A percentile compares a stretch with the other conserved stretches of the same genome.
phyloP scores from a whole-genome alignment of 2,888 invertebrate species.

The Spicauda simplicius region DNA sequence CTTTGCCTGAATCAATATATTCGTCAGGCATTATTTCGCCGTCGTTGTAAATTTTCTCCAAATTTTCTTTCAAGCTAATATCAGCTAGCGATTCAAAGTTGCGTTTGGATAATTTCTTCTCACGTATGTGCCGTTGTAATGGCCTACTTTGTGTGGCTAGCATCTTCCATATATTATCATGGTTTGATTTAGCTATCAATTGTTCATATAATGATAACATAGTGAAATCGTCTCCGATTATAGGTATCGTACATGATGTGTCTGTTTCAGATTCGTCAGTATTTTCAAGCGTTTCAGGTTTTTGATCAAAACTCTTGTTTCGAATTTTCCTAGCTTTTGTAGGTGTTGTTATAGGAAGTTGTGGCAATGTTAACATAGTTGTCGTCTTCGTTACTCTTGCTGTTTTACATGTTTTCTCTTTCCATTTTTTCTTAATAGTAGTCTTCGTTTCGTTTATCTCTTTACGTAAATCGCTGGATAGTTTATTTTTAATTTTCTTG shows the following conservation, averaged over 20 bases:
- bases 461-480: slow-evolving; percentile 49
- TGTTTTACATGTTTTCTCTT: slow-evolving; percentile 18
- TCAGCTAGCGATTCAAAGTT: slow-evolving; percentile 49
- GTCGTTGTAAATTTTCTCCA: slow-evolving; percentile 47
- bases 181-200: slow-evolving; percentile 56
- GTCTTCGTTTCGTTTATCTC: slow-evolving; percentile 47
- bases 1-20: slow-evolving; percentile 30
- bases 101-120: slow-evolving; percentile 46
- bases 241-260: slow-evolving; percentile 41
- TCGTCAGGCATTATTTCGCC: slow-evolving; percentile 46
- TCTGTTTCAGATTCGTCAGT: slow-evolving; percentile 15
- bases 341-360: not conserved
- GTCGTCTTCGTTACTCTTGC: not conserved
- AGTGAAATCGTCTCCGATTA: slow-evolving; percentile 53
- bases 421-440: slow-evolving; percentile 39
- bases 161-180: slow-evolving; percentile 54
- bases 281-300: slow-evolving; percentile 25
- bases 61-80: slow-evolving; percentile 45
- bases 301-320: slow-evolving; percentile 18
- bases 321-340: slow-evolving; percentile 26
- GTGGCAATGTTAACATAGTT: slow-evolving; percentile 7
- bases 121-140: slow-evolving; percentile 37
- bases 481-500: slow-evolving; percentile 56
- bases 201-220: slow-evolving; percentile 61
- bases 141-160: slow-evolving; percentile 45